Evolutionary conservation across 1,140 invertebrate genomes (phyloP), one percentile per base, ranked within the genome.

Genomic region (Elymnias hypermnestra): DNA sequence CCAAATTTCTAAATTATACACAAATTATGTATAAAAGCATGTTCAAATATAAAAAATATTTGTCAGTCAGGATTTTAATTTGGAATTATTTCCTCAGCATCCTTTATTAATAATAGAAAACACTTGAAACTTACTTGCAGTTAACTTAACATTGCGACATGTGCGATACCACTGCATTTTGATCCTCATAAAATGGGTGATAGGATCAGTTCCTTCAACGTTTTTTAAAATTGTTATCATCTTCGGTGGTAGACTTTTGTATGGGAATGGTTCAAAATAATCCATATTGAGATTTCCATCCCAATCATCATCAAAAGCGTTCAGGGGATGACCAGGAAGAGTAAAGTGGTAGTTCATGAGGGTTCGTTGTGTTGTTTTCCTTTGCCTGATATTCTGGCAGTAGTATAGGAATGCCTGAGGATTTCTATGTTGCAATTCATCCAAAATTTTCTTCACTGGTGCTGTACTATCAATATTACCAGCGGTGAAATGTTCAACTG

Each of bases 241-340:
- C 46, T 67, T 74, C n/a, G 82, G 82, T 10, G 63, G 36, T 5
- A 69, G 51, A 47, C 72, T 72, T 44, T 69, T 85, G 53, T 82
- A 67, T 13, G 49, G 29, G 39, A 85, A 79, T 21, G 49, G 46
- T 52, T 85, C 68, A 62, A 82, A 83, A 41, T 67, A 79, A 22
- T 61, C 55, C 0, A 57, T 43, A 13, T 63, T 52, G 0, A 83
- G 43, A 6, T 66, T 63, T 8, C 82, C 82, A 40, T 82, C 65
- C 72, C 75, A 85, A 14, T 78, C 70, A 3, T 77, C 63, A 41
- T 49, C 61, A 18, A 79, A 79, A 26, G 53, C 43, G 22, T 73
- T 72, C n/a, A 84, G 33, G 0, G 74, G 67, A 33, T 83, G 63
- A 3, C 74, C 70, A 2, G 75, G 67, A 0, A 72, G 18, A 10